Evolutionary conservation across 2,797 vertebrate species (phyloP), one percentile per base, ranked within the genome.

Genomic region (Halcyon smyrnensis): DNA sequence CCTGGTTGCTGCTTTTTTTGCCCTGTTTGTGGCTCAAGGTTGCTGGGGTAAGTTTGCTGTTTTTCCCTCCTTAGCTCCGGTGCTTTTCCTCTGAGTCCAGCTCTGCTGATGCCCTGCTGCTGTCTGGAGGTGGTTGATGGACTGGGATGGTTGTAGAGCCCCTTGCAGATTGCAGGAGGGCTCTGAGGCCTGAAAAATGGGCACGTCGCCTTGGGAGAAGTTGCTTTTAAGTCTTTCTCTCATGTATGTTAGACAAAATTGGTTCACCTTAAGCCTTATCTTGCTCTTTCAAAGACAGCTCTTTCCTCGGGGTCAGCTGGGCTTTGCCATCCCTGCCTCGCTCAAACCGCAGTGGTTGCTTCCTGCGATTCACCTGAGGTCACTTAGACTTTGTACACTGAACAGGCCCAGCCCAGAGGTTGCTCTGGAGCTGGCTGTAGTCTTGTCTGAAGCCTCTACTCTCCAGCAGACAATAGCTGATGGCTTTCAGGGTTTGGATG

Each of bases 231-330:
- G 30, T 7, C 28, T 16, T n/a, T 70, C n/a, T 30, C 25, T 15
- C 4, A 0, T 0, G 4, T 15, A 3, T 6, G 9, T 10, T 6
- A 4, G 32, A 16, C 17, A 30, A 48, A 64, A 36, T 10, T 50
- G 15, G n/a, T 43, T 25, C n/a, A 9, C 23, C 59, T 62, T 34
- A 28, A 71, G 36, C 30, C 54, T 34, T 41, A 9, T 14, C 14
- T 43, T 10, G 23, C 51, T 54, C 51, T 50, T 50, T 50, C 48
- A 50, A 50, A 57, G 37, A 34, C 65, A 63, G 5, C 9, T 15
- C 23, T 39, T 30, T 12, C 43, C 9, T 0, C 8, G 41, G 3
- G 41, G 25, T 32, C 43, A 57, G 54, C n/a, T n/a, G 32, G 32
- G 39, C 57, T 51, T 7, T 12, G 43, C 37, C 39, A 24, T 30